phyloP scores from a whole-genome alignment of 2,888 invertebrate genomes.

The Himalopsyche japonica region DNA sequence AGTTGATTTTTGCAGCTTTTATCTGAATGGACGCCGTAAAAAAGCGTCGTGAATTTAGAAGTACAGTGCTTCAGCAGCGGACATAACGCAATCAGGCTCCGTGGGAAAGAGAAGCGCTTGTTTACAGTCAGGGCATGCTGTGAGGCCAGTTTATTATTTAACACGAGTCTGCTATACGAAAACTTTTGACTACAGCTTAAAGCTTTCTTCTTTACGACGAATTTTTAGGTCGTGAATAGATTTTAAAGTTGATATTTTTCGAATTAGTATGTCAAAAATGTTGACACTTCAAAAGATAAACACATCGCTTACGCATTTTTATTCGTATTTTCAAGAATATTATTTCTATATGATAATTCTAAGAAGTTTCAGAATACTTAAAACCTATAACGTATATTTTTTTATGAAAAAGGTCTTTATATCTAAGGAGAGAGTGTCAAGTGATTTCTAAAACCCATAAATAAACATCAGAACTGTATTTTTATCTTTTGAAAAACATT shows the following conservation, averaged over 20 bases:
- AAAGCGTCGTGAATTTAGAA: neutral
- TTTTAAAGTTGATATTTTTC: neutral
- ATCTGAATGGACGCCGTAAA: neutral
- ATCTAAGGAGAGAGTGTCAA: too few species aligned
- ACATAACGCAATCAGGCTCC: neutral
- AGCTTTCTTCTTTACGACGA: neutral
- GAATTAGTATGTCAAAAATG: too few species aligned
- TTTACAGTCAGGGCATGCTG: neutral
- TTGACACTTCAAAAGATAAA: too few species aligned
- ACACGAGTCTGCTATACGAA: neutral
- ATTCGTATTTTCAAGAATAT: too few species aligned
- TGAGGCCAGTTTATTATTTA: neutral
- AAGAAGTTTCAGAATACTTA: too few species aligned
- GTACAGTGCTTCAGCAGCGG: neutral
- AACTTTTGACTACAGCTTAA: neutral
- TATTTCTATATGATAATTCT: too few species aligned
- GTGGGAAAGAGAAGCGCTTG: neutral
- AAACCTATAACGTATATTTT: too few species aligned
- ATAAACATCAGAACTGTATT: too few species aligned
- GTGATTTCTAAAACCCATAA: too few species aligned
- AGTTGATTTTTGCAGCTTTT: neutral
- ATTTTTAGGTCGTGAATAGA: neutral
- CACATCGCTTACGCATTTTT: too few species aligned
- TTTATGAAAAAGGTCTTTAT: too few species aligned
- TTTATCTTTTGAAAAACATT: too few species aligned